Evolutionary conservation across 2,888 invertebrate species (phyloP).

Genomic region (Macaria liturata): DNA sequence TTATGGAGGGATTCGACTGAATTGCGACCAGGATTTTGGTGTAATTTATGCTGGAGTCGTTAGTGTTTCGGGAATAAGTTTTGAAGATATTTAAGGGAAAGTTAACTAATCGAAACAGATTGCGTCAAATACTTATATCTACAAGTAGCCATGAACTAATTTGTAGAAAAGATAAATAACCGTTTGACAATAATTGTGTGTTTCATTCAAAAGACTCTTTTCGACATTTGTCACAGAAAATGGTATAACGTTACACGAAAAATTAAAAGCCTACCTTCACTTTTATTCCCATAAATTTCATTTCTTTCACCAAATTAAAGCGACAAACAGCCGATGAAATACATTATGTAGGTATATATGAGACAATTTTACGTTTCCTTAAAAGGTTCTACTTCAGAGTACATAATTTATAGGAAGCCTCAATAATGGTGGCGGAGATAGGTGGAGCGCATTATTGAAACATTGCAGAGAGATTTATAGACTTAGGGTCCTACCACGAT

Average conservation of each 20-base stretch:
- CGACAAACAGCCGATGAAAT: conserved; percentile 3
- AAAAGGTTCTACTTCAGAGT: conserved; percentile 18
- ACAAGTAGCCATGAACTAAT: too few species aligned
- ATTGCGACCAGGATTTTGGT: conserved; percentile 2
- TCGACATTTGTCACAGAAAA: too few species aligned
- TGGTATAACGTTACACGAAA: too few species aligned
- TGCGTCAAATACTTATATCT: too few species aligned
- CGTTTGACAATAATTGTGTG: too few species aligned
- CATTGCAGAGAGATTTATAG: conserved; percentile 9
- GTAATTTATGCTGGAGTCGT: conserved; percentile 4
- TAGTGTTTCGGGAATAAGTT: neutral
- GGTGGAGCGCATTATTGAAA: conserved; percentile 18
- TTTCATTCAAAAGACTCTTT: too few species aligned
- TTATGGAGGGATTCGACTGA: conserved; percentile 4
- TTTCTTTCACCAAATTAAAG: conserved; percentile 2
- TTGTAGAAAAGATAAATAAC: too few species aligned
- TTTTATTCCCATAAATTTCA: conserved; percentile 4
- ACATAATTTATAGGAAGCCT: conserved; percentile 23
- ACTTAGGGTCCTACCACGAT: too few species aligned
- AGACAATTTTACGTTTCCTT: conserved; percentile 18
- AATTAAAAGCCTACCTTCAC: neutral
- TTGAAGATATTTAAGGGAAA: neutral
- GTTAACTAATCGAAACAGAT: too few species aligned
- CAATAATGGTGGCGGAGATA: conserved; percentile 20
- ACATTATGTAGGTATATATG: conserved; percentile 6